Evolutionary conservation across 2,797 vertebrate species (phyloP).

Genomic region (Hypotaenidia okinawae): DNA sequence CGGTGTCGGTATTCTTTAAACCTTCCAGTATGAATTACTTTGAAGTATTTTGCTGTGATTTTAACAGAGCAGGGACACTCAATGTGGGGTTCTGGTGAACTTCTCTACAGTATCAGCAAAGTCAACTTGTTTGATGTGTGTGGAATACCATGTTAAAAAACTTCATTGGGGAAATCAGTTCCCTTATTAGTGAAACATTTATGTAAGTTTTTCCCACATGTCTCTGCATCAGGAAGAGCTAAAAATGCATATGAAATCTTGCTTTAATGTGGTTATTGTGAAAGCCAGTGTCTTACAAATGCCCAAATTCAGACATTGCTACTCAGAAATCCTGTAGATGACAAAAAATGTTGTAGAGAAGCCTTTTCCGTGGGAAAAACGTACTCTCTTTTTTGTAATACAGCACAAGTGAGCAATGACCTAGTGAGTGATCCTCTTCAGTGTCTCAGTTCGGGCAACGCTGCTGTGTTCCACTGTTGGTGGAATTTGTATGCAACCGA

Average conservation of each 20-base stretch:
- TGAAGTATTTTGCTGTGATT: not conserved
- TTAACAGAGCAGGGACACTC: not conserved
- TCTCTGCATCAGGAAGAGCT: not conserved
- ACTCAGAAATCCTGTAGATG: not conserved
- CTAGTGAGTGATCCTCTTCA: not conserved
- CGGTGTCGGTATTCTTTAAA: not conserved
- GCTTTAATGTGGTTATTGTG: not conserved
- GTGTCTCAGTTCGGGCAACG: not conserved
- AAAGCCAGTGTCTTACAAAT: accelerated
- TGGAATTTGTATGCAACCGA: not conserved
- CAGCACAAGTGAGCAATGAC: not conserved
- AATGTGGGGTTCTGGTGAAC: not conserved
- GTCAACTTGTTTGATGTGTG: not conserved
- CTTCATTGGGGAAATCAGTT: not conserved
- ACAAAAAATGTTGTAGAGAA: not conserved
- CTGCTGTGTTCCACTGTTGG: not conserved
- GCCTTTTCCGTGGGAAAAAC: not conserved
- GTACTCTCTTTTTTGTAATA: not conserved
- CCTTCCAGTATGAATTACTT: not conserved
- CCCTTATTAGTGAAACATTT: not conserved
- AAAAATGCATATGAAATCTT: not conserved
- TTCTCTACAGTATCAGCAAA: not conserved
- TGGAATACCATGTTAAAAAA: not conserved
- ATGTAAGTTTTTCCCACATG: accelerated
- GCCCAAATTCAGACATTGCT: not conserved